A percentile compares a stretch with the other conserved stretches of the same genome.
These are phyloP conservation scores for Gyrodactylus bullatarudis DNA, from an alignment of 1,140 invertebrate genomes.

Conservation along the genomic window DNA sequence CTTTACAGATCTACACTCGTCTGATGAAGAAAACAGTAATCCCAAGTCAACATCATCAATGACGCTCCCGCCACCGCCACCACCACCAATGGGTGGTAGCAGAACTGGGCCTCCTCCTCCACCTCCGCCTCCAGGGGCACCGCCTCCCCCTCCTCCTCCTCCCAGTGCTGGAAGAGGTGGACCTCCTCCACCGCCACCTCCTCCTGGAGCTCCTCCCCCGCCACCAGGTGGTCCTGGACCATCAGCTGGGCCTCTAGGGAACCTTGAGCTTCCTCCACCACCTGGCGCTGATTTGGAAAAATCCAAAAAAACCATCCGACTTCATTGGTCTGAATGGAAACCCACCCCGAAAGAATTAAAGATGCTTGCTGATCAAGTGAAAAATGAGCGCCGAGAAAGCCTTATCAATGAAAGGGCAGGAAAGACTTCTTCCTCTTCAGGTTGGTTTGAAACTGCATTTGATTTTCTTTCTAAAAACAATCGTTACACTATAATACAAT, in stretches of 20 bases:
- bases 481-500: too few species aligned
- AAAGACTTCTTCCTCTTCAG: neutral
- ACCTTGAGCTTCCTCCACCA: neutral
- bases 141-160: slow-evolving; percentile 25
- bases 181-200: slow-evolving; percentile 12
- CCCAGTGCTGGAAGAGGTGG: slow-evolving; percentile 18
- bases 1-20: slow-evolving; percentile 50
- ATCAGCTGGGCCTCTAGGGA: neutral
- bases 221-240: slow-evolving; percentile 11
- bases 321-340: slow-evolving; percentile 77
- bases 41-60: slow-evolving; percentile 1
- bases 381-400: neutral
- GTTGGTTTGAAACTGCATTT: neutral
- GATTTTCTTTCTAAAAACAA: neutral
- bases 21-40: slow-evolving; percentile 19
- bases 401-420: neutral
- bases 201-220: slow-evolving; percentile 28
- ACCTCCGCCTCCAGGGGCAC: slow-evolving; percentile 22
- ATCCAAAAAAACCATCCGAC: slow-evolving; percentile 81
- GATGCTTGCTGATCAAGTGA: neutral
- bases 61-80: slow-evolving; percentile 11
- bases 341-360: slow-evolving; percentile 8
- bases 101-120: slow-evolving; percentile 31
- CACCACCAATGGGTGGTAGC: slow-evolving; percentile 9
- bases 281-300: slow-evolving; percentile 27